Evolutionary conservation across 1,140 invertebrate species (phyloP).

Genomic region (Euwallacea fornicatus): DNA sequence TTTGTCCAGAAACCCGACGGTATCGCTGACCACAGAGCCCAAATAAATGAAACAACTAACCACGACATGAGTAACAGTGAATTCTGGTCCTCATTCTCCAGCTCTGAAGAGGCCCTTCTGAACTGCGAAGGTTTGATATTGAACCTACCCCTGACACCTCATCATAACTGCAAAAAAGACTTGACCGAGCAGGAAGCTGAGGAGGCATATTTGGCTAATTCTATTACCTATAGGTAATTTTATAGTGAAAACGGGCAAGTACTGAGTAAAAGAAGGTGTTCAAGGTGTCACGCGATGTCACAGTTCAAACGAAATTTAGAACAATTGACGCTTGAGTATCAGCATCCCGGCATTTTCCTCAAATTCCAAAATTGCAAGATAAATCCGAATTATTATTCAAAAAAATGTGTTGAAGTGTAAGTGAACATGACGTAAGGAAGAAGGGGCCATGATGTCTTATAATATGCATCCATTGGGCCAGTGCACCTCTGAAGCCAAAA

Average conservation of each 20-base stretch:
- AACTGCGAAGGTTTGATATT: slow-evolving; percentile 74
- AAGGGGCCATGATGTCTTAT: no score
- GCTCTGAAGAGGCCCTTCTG: slow-evolving; percentile 72
- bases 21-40: slow-evolving; percentile 63
- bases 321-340: no score
- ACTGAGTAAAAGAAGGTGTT: neutral
- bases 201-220: slow-evolving; percentile 61
- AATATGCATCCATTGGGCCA: no score
- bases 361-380: no score
- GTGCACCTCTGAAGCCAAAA: no score
- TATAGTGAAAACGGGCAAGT: neutral
- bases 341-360: no score
- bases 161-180: slow-evolving; percentile 57
- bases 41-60: slow-evolving; percentile 61
- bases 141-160: slow-evolving; percentile 68
- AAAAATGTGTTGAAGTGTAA: no score
- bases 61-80: slow-evolving; percentile 73
- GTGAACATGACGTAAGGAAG: no score
- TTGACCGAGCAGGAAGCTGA: slow-evolving; percentile 54
- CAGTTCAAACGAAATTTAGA: no score
- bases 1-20: slow-evolving; percentile 66
- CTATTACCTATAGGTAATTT: slow-evolving; percentile 64
- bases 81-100: slow-evolving; percentile 78
- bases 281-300: no score
- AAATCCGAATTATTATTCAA: no score